Evolutionary conservation across 2,888 invertebrate species (phyloP), one percentile per base, ranked within the genome.

Genomic region (Dicranocentrus wangi): DNA sequence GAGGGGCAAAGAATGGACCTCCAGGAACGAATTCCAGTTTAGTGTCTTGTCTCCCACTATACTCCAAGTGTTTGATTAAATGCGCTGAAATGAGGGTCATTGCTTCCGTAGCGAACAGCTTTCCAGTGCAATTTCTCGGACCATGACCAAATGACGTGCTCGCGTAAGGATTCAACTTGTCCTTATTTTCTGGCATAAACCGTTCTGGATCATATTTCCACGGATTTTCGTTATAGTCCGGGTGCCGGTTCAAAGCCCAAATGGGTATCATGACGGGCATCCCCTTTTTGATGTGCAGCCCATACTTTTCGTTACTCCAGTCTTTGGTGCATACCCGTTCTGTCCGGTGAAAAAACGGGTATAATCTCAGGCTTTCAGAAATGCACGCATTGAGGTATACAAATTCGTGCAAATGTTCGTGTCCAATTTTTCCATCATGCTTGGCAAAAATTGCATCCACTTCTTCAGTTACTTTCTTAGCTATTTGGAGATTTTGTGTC

Each of bases 291-390:
- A 77, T 39, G 17, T 55, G 7, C 42, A 85, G 39, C 7, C 47
- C 28, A 17, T 61, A 79, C 32, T 77, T 77, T 13, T 81, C 78
- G 72, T 82, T 81, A 23, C 66, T 61, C 82, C 84, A 81, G 28
- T 86, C 83, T 55, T 86, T 84, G 1, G 82, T 83, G 55, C 86
- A 86, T 15, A 85, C 63, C 19, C 86, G 75, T 53, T 86, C 85
- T 10, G 77, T 42, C n/a, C 85, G 70, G 15, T 77, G 72, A 25
- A 86, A 84, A 19, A 84, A 83, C 3, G 85, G 66, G 21, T 71
- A 73, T 13, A 86, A 39, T 17, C 86, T 66, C 2, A 84, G 55
- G 10, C 79, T 13, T 71, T 86, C 86, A 8, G 27, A 81, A 10
- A 86, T 39, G 51, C 84, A 84, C 3, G 86, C 85, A 23, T 77